Evolutionary conservation across 2,797 vertebrate species (phyloP), one percentile per base, ranked within the genome.

Genomic region (Gastrophryne carolinensis): DNA sequence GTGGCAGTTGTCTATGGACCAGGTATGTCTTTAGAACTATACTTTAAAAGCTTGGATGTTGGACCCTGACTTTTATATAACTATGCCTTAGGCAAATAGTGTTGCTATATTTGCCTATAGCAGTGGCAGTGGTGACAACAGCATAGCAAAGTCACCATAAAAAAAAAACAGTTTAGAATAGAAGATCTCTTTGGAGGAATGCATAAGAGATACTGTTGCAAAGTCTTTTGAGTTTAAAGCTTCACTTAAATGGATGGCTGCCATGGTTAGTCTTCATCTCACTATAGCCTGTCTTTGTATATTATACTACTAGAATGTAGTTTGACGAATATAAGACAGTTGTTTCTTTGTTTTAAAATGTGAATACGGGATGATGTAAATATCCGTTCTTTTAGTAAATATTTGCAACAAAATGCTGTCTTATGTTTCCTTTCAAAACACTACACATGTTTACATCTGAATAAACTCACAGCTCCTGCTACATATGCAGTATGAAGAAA

Each of bases 311-410:
- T 87, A 74, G 82, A 78, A 75, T 85, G 83, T 80, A 86, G 84
- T 86, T 83, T 81, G 83, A 81, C 81, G 85, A 83, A 81, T 71
- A 80, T 88, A 80, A 24, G 79, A 82, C 86, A 80, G 86, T 87
- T 87, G 83, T 87, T 88, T 57, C 84, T 80, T 79, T 90, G 86
- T 90, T 89, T 87, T 84, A 81, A 52, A 86, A 87, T 70, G 80
- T 82, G 82, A 85, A 56, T 83, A 88, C 83, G 81, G 78, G 76
- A 81, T 84, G 81, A 82, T 91, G 89, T 91, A 90, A 82, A 89
- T 89, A 89, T 80, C 89, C 62, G 86, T 87, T 87, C 89, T 91
- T 91, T 87, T 79, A 92, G 87, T 92, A 91, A 90, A 90, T 89
- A 88, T 92, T 92, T 90, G 80, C 85, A 91, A 91, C 86, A 90